These are phyloP conservation scores for Lanistes nyassanus DNA, from an alignment of 1,140 invertebrate genomes.

Conservation along the genomic window DNA sequence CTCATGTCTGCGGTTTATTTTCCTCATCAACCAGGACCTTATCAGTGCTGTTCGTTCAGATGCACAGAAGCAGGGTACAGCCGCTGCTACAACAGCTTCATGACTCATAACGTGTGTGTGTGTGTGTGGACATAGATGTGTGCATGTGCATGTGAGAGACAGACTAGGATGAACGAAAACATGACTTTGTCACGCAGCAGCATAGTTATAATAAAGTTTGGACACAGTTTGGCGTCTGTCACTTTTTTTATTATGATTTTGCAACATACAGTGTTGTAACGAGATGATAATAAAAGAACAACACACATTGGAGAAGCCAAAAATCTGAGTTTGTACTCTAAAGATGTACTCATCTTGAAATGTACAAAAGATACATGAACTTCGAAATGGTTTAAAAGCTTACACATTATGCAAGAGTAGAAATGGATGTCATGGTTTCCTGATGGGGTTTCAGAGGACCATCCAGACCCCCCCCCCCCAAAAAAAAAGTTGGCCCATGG, in stretches of 20 bases:
- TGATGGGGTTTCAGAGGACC: too few relatives aligned
- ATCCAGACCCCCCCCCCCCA: too few relatives aligned
- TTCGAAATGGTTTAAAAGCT: too few relatives aligned
- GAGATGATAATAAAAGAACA: slow-evolving; percentile 7
- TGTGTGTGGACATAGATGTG: slow-evolving; percentile 6
- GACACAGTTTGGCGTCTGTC: background rate
- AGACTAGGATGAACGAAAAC: background rate
- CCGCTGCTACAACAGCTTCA: background rate
- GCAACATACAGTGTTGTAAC: background rate
- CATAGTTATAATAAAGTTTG: background rate
- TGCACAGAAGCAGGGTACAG: slow-evolving; percentile 72
- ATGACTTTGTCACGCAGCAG: background rate
- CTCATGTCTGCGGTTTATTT: slow-evolving; percentile 88
- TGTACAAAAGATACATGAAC: background rate
- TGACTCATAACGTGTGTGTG: background rate
- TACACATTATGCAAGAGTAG: too few relatives aligned
- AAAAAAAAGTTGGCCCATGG: too few relatives aligned
- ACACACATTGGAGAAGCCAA: background rate
- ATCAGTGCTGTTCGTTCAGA: slow-evolving; percentile 87
- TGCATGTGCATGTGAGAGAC: slow-evolving; percentile 2
- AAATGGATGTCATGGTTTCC: too few relatives aligned
- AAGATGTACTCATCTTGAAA: background rate
- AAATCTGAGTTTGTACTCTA: background rate
- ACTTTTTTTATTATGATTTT: background rate
- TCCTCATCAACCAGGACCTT: slow-evolving; percentile 91